phyloP scores from a whole-genome alignment of 2,113 vertebrate species.

The Hucho hucho region DNA sequence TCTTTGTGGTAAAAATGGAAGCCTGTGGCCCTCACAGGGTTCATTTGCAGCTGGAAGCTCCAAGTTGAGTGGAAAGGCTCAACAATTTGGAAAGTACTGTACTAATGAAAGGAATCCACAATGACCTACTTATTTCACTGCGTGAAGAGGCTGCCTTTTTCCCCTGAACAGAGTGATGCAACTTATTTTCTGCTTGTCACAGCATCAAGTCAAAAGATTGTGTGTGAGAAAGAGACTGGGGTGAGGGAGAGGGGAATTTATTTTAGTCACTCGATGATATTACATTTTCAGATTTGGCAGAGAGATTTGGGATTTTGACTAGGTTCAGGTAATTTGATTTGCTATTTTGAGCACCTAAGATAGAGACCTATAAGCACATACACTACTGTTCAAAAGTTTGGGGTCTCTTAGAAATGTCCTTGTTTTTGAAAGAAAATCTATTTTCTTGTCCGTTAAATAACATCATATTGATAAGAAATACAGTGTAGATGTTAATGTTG shows the following conservation, averaged over 20 bases:
- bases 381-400: too few species aligned
- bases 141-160: conserved; percentile 69
- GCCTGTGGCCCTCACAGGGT: conserved; percentile 32
- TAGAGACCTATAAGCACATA: too few species aligned
- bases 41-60: conserved; percentile 65
- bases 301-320: too few species aligned
- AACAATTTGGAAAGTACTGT: conserved; percentile 69
- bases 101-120: conserved; percentile 75
- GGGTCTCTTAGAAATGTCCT: too few species aligned
- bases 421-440: too few species aligned
- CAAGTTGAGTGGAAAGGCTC: conserved; percentile 23
- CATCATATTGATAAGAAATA: too few species aligned
- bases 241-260: neutral
- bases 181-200: conserved; percentile 9
- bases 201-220: neutral
- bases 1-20: neutral
- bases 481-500: too few species aligned
- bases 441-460: too few species aligned
- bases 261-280: neutral
- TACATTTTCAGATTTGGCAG: neutral
- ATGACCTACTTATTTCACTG: conserved; percentile 68
- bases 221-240: neutral
- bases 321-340: too few species aligned
- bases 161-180: conserved; percentile 51
- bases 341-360: too few species aligned